These are phyloP conservation scores for Lapara coniferarum DNA, from an alignment of 2,888 invertebrate species.

Conservation along the genomic window DNA sequence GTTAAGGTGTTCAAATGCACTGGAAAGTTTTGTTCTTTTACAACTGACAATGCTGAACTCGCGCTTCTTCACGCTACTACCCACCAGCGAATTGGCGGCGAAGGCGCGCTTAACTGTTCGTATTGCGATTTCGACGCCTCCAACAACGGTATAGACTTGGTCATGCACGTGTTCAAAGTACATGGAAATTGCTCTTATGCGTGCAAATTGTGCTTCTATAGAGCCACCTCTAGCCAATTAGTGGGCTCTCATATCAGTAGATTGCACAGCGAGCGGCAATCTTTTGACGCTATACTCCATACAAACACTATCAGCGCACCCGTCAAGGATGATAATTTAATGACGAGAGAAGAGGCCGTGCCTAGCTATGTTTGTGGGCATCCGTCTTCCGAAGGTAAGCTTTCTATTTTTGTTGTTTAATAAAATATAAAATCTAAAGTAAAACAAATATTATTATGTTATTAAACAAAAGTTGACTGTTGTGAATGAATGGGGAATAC, in stretches of 20 bases:
- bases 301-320: conserved; percentile 42
- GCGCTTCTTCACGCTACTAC: conserved; percentile 68
- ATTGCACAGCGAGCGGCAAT: conserved; percentile 51
- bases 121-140: conserved; percentile 81
- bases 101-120: conserved; percentile 80
- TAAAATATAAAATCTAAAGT: neutral
- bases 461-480: too few relatives aligned
- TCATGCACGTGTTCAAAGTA: conserved; percentile 84
- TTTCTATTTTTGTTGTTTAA: neutral
- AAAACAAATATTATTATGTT: too few relatives aligned
- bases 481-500: conserved; percentile 9
- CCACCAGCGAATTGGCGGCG: conserved; percentile 61
- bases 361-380: conserved; percentile 61
- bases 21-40: conserved; percentile 71
- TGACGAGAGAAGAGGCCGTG: conserved; percentile 65
- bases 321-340: conserved; percentile 40
- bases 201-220: conserved; percentile 87
- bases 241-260: conserved; percentile 84
- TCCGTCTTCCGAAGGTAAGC: conserved; percentile 46
- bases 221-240: conserved; percentile 83
- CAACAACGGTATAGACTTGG: conserved; percentile 66
- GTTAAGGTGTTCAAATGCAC: conserved; percentile 74
- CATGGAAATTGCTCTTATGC: conserved; percentile 85
- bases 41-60: conserved; percentile 63
- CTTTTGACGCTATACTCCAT: conserved; percentile 46